phyloP scores from a whole-genome alignment of 2,888 invertebrate species.

The Pristionchus entomophagus region DNA sequence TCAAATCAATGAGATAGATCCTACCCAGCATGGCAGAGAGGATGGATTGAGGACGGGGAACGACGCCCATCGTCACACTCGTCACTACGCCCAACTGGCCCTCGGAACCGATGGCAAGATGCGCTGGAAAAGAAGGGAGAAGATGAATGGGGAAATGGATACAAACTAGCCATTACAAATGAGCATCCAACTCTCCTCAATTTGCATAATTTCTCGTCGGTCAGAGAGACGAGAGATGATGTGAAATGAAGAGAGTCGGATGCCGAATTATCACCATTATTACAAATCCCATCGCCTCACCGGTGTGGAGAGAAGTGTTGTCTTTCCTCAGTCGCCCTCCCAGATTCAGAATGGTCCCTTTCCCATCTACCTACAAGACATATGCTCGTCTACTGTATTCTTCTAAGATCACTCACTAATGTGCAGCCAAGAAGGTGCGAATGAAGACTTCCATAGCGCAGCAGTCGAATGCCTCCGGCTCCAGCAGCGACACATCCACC shows the following conservation, averaged over 20 bases:
- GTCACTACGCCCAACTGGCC: conserved; percentile 94
- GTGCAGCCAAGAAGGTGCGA: conserved; percentile 72
- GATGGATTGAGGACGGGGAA: conserved; percentile 86
- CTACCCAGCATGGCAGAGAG: conserved; percentile 88
- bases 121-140: conserved; percentile 83
- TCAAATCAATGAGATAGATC: neutral
- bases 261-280: no score
- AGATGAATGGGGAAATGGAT: no score
- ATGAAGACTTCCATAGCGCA: conserved; percentile 89
- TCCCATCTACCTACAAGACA: conserved; percentile 76
- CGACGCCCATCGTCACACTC: conserved; percentile 91
- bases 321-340: conserved; percentile 92
- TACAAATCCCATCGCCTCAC: neutral
- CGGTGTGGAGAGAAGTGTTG: conserved; percentile 95
- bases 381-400: no score
- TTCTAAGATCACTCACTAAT: conserved; percentile 54
- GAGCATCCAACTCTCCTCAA: no score
- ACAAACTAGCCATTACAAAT: no score
- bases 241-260: no score
- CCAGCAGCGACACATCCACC: conserved; percentile 97
- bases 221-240: no score
- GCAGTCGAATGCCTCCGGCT: conserved; percentile 92
- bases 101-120: conserved; percentile 96
- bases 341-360: conserved; percentile 88
- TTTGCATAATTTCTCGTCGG: no score